Evolutionary conservation across 2,888 invertebrate genomes (phyloP), one percentile per base, ranked within the genome.

Genomic region (Phragmatobia fuliginosa): DNA sequence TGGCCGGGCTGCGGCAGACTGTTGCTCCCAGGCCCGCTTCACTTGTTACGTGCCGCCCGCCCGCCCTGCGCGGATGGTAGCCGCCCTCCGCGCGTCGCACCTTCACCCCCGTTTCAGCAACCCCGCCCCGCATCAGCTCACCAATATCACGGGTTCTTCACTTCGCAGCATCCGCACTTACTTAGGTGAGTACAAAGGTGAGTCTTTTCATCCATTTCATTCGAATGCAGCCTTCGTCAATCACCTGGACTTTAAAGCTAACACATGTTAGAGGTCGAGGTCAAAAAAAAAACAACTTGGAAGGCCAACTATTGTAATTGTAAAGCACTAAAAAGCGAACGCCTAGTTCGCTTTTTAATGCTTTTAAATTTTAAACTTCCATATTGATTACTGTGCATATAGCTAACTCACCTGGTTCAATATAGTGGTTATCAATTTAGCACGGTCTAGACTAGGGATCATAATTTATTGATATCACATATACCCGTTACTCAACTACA

Each of bases 1-100:
- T 92, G 93, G 93, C 94, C 94, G 94, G 91, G 94, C 94, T 91
- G 90, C 94, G 94, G 94, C 94, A 95, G 94, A 95, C 94, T 95
- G 94, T 95, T 95, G 94, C 94, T 94, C 94, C 94, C 94, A 90
- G 94, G 94, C 87, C 91, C 93, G 92, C 92, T 93, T 94, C 93
- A 94, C 94, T 94, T 94, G 94, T 94, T 94, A 94, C 94, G 90
- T 92, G 92, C 92, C 91, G 85, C 91, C 92, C 92, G 88, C 91
- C 89, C 88, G 88, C 90, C 90, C 90, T 88, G 89, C 90, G 88
- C 89, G 86, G 83, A 85, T 79, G 85, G 77, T 82, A 81, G 80
- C 79, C 83, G 80, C 85, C 87, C 86, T 83, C 84, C 81, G 82
- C 86, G 79, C 83, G 73, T 85, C 82, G 79, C 81, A 83, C 76